Conservation (phyloP, 2,888 invertebrate genomes). For the Ectobius pallidus region DNA sequence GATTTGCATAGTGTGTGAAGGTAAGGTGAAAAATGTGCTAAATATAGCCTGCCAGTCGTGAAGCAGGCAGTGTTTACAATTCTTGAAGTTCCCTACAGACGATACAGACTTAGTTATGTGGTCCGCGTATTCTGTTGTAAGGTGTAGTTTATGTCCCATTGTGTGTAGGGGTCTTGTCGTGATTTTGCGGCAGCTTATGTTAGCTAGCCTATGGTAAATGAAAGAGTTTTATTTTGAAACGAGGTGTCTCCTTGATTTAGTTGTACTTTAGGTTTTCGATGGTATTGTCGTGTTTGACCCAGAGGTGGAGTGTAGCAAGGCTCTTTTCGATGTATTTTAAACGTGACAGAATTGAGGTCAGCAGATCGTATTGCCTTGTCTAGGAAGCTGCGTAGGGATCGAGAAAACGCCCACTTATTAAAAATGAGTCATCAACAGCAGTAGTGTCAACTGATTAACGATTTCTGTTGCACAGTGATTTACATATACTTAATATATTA, state of each 20-base stretch:
- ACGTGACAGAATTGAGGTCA: neutral
- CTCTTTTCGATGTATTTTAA: neutral
- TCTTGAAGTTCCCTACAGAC: slow-evolving; percentile 22
- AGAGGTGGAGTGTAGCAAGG: neutral
- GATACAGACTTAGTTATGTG: too few species aligned
- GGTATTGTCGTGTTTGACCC: neutral
- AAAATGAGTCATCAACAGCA: neutral
- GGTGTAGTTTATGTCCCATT: neutral
- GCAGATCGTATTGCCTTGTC: neutral
- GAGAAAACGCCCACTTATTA: slow-evolving; percentile 5
- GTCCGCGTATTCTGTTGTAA: neutral
- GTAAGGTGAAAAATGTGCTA: slow-evolving; percentile 25
- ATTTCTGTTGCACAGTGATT: too few species aligned
- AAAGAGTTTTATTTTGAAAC: neutral
- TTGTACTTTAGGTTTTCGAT: neutral
- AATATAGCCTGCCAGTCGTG: slow-evolving; percentile 27
- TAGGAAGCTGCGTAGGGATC: neutral
- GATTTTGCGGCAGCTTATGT: neutral
- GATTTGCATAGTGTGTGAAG: neutral
- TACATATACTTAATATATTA: too few species aligned
- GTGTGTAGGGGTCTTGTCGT: neutral
- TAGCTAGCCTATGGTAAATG: neutral
- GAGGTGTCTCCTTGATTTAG: neutral
- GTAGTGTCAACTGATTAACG: too few species aligned
- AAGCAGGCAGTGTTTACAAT: slow-evolving; percentile 19